Evolutionary conservation across 2,888 invertebrate species (phyloP).

Genomic region (Agriotes lineatus): DNA sequence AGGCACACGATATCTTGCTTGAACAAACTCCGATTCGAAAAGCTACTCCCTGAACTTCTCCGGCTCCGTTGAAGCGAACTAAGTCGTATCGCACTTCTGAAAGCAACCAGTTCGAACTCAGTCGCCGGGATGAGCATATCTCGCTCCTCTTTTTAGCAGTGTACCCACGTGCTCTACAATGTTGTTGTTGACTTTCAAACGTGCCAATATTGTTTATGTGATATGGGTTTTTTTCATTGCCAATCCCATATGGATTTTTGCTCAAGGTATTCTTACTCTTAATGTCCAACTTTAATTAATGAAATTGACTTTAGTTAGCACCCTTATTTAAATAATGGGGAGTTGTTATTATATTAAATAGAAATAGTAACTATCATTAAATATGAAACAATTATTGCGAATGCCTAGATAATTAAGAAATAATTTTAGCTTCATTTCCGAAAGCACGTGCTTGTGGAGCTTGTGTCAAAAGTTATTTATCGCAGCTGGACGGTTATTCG

Average conservation of each 20-base stretch:
- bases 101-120: conserved; percentile 29
- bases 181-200: conserved; percentile 40
- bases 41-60: conserved; percentile 35
- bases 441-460: too few species aligned
- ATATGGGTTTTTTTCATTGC: conserved; percentile 43
- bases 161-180: conserved; percentile 33
- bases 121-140: conserved; percentile 36
- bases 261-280: conserved; percentile 50
- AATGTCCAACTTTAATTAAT: too few species aligned
- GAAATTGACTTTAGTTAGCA: too few species aligned
- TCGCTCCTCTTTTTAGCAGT: conserved; percentile 18
- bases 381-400: too few species aligned
- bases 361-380: too few species aligned
- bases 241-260: conserved; percentile 41
- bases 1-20: conserved; percentile 36
- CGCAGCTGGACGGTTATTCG: too few species aligned
- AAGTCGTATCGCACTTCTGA: conserved; percentile 21
- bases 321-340: too few species aligned
- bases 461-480: too few species aligned
- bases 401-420: too few species aligned
- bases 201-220: conserved; percentile 44
- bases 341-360: too few species aligned
- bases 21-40: conserved; percentile 41
- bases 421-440: too few species aligned
- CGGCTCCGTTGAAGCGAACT: conserved; percentile 20